Evolutionary conservation across 2,888 invertebrate species (phyloP).

Genomic region (Scaptomyza tumidula): DNA sequence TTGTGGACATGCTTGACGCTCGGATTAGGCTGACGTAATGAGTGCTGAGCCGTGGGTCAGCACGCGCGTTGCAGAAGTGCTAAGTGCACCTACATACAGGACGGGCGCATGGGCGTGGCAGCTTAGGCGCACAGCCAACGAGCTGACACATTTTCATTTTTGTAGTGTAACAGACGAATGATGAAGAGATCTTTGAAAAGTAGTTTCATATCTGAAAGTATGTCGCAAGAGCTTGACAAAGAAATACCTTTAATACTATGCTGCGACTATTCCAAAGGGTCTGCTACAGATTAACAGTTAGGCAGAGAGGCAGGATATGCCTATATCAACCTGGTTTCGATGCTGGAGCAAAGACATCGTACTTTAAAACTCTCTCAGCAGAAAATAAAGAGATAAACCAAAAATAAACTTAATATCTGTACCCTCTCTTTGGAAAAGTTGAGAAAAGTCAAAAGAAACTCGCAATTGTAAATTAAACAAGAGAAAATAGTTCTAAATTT

Average conservation of each 20-base stretch:
- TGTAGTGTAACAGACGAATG: slow-evolving; percentile 4
- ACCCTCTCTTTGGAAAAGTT: background rate
- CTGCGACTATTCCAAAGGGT: background rate
- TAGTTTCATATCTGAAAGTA: background rate
- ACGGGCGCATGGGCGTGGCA: slow-evolving; percentile 29
- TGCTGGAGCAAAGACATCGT: background rate
- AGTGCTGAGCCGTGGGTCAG: slow-evolving; percentile 42
- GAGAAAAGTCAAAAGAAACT: background rate
- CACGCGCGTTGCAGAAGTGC: slow-evolving; percentile 51
- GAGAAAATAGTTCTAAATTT: background rate
- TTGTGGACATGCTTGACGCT: slow-evolving; percentile 59
- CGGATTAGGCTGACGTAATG: slow-evolving; percentile 67
- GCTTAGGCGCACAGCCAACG: slow-evolving; percentile 16
- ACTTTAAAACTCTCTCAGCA: background rate
- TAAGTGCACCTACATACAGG: slow-evolving; percentile 12
- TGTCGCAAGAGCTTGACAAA: background rate
- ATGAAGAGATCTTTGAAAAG: background rate
- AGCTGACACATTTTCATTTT: slow-evolving; percentile 5
- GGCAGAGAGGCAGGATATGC: background rate
- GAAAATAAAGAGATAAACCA: background rate
- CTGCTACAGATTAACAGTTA: background rate
- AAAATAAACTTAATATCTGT: too few species aligned
- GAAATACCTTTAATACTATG: background rate
- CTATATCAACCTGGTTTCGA: background rate
- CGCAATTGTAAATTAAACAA: background rate